phyloP scores from a whole-genome alignment of 2,113 vertebrate genomes.

The Chaetops frenatus region DNA sequence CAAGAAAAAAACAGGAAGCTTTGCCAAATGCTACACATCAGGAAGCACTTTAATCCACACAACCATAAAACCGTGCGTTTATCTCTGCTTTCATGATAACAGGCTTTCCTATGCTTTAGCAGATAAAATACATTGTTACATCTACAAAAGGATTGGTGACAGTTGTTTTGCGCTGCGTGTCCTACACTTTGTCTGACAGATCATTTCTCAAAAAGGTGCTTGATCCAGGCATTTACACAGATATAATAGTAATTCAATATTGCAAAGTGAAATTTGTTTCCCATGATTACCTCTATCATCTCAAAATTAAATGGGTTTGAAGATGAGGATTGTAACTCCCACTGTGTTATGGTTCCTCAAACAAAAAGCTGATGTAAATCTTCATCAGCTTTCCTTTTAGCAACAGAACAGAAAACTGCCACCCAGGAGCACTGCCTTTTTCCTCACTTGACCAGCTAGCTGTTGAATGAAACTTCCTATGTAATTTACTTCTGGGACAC shows the following conservation, averaged over 20 bases:
- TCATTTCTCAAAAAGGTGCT: conserved; percentile 18
- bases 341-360: not conserved
- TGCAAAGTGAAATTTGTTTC: not conserved
- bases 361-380: not conserved
- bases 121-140: conserved; percentile 15
- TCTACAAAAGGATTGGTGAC: conserved; percentile 23
- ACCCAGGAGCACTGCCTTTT: not conserved
- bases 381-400: not conserved
- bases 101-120: conserved; percentile 9
- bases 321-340: not conserved
- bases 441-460: not conserved
- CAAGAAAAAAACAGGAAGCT: not conserved
- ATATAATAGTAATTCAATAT: conserved; percentile 30
- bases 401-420: not conserved
- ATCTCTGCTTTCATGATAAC: conserved; percentile 13
- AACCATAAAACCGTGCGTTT: not conserved
- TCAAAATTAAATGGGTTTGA: conserved; percentile 32
- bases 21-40: conserved; percentile 23
- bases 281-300: conserved; percentile 9
- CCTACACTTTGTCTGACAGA: conserved; percentile 33
- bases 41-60: conserved; percentile 35
- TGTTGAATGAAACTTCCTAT: not conserved
- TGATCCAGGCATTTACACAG: not conserved
- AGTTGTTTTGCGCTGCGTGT: conserved; percentile 14
- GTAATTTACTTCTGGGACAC: not conserved